Evolutionary conservation across 2,113 vertebrate species (phyloP), one percentile per base, ranked within the genome.

Genomic region (Rhabdomys dilectus): DNA sequence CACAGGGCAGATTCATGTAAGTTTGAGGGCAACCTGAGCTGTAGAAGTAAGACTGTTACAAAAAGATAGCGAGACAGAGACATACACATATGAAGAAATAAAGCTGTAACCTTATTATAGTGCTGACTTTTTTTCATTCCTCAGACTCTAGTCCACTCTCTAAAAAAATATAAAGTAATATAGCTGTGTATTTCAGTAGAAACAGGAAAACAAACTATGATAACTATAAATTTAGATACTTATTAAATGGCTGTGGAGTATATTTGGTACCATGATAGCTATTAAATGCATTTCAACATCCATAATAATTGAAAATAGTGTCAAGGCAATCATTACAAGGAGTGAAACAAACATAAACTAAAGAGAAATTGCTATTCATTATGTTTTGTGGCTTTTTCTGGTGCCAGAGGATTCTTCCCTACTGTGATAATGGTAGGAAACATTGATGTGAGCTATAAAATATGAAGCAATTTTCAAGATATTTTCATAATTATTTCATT

Each of bases 401-500:
- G 86, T 60, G 36, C 36, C 87, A 88, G 82, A 86, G 86, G 91
- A 60, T 70, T 53, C 85, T 51, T 64, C 31, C 96, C 94, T 42
- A 34, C 98, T 91, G 96, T 85, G 97, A 91, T 97, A 98, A 97
- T 94, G 82, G 51, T 48, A 75, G 42, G 72, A 92, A 85, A 77
- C 90, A 93, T 95, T 82, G 78, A 34, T 39, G 56, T 36, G 48
- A 81, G 42, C 39, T 77, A 26, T 91, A 93, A 97, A 93, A 95
- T 86, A 96, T 81, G 87, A 97, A 96, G 91, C 39, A n/a, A 68
- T 93, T 95, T 93, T 88, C 68, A 92, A 93, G 92, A 95, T 92
- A 95, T 90, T 96, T 94, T 96, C 93, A 87, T 97, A 96, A 97
- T 96, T 96, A 96, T 96, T 97, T 98, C 51, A 96, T 93, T 94